Evolutionary conservation across 2,113 vertebrate genomes (phyloP).

Genomic region (Sminthopsis crassicaudata): DNA sequence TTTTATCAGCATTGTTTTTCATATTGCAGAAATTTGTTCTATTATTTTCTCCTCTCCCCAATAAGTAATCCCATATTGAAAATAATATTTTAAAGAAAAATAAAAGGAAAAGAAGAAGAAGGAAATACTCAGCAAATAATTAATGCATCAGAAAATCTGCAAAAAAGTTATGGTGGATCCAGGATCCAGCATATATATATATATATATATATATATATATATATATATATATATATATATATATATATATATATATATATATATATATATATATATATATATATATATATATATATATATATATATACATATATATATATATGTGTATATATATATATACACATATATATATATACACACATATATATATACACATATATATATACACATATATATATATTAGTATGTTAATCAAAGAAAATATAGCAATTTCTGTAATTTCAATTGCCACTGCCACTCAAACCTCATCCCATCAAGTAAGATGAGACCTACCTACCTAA

Average conservation of each 20-base stretch:
- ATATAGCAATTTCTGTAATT: background rate
- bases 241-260: too few relatives aligned
- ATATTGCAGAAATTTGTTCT: background rate
- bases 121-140: background rate
- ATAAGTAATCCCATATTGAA: background rate
- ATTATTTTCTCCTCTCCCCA: background rate
- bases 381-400: too few relatives aligned
- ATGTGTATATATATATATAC: too few relatives aligned
- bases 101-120: background rate
- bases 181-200: too few relatives aligned
- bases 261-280: too few relatives aligned
- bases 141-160: background rate
- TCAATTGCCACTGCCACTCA: background rate
- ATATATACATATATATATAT: too few relatives aligned
- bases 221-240: too few relatives aligned
- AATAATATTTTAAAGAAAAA: background rate
- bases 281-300: too few relatives aligned
- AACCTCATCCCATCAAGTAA: background rate
- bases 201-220: too few relatives aligned
- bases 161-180: background rate
- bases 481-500: background rate
- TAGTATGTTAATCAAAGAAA: background rate
- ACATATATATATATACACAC: too few relatives aligned
- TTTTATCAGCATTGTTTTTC: background rate
- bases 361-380: too few relatives aligned